Conservation (phyloP, 1,140 invertebrate species). For the Leptinotarsa lineolata region DNA sequence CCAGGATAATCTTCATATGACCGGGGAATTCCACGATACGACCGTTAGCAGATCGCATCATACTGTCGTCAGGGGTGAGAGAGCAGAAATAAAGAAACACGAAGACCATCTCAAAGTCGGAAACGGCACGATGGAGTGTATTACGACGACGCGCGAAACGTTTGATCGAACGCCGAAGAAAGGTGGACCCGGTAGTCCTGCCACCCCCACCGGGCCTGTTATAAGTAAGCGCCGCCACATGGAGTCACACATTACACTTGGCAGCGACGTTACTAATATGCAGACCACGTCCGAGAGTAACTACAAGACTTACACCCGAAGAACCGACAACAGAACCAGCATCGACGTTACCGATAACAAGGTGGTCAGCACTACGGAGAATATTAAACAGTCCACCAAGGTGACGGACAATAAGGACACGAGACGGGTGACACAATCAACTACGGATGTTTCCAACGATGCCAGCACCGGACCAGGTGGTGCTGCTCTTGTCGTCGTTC, state of each 20-base stretch:
- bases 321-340: conserved; percentile 49
- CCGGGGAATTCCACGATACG: conserved; percentile 62
- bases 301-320: conserved; percentile 64
- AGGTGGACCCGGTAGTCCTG: conserved; percentile 42
- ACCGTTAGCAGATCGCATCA: conserved; percentile 59
- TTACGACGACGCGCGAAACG: conserved; percentile 59
- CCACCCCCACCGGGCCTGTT: conserved; percentile 26
- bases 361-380: neutral
- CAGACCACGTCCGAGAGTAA: conserved; percentile 66
- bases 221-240: conserved; percentile 62
- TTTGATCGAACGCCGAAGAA: conserved; percentile 58
- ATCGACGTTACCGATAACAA: neutral
- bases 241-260: conserved; percentile 67
- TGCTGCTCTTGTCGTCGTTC: conserved; percentile 57
- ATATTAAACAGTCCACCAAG: too few species aligned
- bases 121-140: conserved; percentile 60
- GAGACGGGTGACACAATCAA: conserved; percentile 34
- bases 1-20: conserved; percentile 60
- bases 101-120: conserved; percentile 62
- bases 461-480: conserved; percentile 62
- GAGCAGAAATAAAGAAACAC: conserved; percentile 61
- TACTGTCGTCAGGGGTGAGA: conserved; percentile 59
- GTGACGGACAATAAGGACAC: too few species aligned
- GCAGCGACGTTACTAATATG: conserved; percentile 60
- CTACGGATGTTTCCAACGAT: conserved; percentile 48